phyloP scores from a whole-genome alignment of 2,113 vertebrate genomes.

The Probosciger aterrimus region DNA sequence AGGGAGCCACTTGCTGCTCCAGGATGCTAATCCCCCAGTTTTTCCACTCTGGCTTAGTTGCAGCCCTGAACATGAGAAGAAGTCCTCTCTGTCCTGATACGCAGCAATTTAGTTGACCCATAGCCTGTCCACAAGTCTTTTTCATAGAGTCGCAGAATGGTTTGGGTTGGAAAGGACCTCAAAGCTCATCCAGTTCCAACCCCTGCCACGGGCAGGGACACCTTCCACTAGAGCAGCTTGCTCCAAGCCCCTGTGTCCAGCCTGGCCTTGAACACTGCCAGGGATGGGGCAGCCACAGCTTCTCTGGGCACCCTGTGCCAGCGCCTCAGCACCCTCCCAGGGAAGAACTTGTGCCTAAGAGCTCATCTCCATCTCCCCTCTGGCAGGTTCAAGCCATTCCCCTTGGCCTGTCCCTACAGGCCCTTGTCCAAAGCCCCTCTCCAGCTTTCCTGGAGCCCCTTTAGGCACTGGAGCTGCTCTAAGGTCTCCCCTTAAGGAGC shows the following conservation, averaged over 20 bases:
- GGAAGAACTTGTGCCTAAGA: too few species aligned
- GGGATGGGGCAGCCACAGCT: too few species aligned
- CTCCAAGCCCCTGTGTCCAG: too few species aligned
- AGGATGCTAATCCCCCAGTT: neutral
- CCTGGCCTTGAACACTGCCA: too few species aligned
- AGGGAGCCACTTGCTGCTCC: neutral
- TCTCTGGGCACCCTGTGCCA: too few species aligned
- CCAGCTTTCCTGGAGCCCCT: neutral
- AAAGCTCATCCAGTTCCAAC: neutral
- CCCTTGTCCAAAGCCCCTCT: too few species aligned
- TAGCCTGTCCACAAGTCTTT: neutral
- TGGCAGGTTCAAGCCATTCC: too few species aligned
- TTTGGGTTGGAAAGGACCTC: neutral
- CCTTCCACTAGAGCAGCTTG: neutral
- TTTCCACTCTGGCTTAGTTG: neutral
- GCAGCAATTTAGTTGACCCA: accelerated
- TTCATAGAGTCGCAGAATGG: neutral
- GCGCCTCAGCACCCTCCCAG: too few species aligned
- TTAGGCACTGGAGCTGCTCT: neutral
- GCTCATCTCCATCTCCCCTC: too few species aligned
- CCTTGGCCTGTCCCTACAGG: too few species aligned
- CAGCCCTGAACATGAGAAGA: neutral
- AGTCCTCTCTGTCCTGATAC: too few species aligned
- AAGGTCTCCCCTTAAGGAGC: neutral
- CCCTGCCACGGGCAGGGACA: neutral